These are phyloP conservation scores for Carposina sasakii DNA, from an alignment of 1,140 invertebrate genomes.

Conservation along the genomic window DNA sequence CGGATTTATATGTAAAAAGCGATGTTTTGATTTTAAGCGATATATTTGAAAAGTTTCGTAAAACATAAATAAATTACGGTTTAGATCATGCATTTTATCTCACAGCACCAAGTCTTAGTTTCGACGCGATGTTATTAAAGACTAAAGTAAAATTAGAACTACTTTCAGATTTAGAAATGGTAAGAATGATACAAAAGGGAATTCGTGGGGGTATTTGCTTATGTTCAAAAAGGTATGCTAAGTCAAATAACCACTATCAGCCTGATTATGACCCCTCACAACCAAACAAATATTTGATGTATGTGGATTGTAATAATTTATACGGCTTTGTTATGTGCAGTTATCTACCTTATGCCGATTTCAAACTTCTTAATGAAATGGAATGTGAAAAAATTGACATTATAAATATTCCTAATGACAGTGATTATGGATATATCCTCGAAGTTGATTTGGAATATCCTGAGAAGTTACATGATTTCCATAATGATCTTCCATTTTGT, in stretches of 20 bases:
- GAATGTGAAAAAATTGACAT: constrained; percentile 30
- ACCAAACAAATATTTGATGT: constrained; percentile 33
- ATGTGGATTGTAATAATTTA: constrained; percentile 56
- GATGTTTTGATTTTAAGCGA: constrained; percentile 20
- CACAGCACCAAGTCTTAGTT: constrained; percentile 8
- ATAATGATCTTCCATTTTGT: constrained; percentile 55
- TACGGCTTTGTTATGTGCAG: constrained; percentile 51
- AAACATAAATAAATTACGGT: not conserved
- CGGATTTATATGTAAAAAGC: constrained; percentile 23
- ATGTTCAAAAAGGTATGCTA: not conserved
- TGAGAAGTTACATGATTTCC: constrained; percentile 51
- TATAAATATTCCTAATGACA: constrained; percentile 27
- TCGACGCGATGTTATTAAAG: too few species aligned
- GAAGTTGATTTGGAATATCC: constrained; percentile 43
- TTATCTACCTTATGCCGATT: constrained; percentile 4
- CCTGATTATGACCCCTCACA: constrained; percentile 7
- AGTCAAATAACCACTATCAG: constrained; percentile 10
- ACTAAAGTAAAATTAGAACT: constrained; percentile 11
- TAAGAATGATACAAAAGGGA: not conserved
- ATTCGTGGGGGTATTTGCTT: constrained; percentile 1
- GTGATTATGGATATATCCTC: constrained; percentile 49
- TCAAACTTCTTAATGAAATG: constrained; percentile 2
- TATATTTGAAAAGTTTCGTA: constrained; percentile 11
- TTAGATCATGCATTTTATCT: constrained; percentile 10
- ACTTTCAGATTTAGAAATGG: constrained; percentile 4